Evolutionary conservation across 2,113 vertebrate species (phyloP).

Genomic region (Aptenodytes forsteri): DNA sequence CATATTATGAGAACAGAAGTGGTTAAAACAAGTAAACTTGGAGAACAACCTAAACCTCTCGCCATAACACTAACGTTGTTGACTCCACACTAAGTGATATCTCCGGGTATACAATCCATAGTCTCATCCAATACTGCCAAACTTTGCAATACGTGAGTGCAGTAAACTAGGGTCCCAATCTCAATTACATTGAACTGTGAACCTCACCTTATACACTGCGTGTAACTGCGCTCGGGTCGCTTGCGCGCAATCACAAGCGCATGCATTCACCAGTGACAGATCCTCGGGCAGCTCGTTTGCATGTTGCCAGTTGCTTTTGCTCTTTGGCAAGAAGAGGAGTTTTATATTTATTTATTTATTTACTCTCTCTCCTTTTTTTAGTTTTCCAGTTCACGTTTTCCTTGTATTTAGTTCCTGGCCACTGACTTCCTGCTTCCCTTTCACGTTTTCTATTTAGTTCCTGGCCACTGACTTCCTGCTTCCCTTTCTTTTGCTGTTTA

Average conservation of each 20-base stretch:
- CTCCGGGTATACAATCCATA: not conserved
- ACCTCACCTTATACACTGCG: not conserved
- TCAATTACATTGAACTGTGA: fast-evolving
- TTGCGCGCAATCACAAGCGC: fast-evolving
- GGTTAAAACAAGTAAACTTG: not conserved
- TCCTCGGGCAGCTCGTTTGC: not conserved
- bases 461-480: not conserved
- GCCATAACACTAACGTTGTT: fast-evolving
- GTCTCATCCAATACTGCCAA: not conserved
- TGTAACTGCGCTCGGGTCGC: fast-evolving
- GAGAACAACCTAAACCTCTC: not conserved
- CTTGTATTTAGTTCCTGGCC: not conserved
- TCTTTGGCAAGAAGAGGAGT: not conserved
- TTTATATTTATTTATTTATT: not conserved
- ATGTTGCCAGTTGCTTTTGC: not conserved
- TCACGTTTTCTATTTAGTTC: not conserved
- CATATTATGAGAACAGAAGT: not conserved
- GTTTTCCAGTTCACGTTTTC: not conserved
- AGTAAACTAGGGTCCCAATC: not conserved
- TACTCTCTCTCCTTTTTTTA: not conserved
- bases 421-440: not conserved
- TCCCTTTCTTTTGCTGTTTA: too few relatives aligned
- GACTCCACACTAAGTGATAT: not conserved
- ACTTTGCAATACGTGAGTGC: not conserved
- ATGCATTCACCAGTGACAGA: fast-evolving